Percentiles rank a stretch among this genome's conserved stretches.
Conservation (phyloP, 1,140 invertebrate species). For the Diorhabda carinulata region DNA sequence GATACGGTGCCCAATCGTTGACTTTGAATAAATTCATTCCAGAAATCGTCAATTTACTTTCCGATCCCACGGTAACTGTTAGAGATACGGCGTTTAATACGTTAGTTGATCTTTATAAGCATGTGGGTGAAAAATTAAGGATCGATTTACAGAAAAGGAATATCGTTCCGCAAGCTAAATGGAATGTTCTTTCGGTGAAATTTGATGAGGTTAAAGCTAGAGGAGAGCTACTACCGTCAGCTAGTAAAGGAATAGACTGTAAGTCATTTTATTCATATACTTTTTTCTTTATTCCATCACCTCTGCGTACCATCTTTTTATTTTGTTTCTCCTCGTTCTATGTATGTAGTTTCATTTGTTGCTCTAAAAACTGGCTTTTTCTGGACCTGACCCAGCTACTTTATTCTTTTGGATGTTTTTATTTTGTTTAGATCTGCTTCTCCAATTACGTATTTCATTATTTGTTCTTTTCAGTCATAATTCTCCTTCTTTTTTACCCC, state of each 20-base stretch:
- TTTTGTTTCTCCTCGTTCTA: neutral
- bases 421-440: too few species aligned
- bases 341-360: too few species aligned
- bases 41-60: constrained; percentile 77
- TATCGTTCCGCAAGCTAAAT: constrained; percentile 74
- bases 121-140: constrained; percentile 86
- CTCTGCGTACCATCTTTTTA: neutral
- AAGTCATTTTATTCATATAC: constrained; percentile 10
- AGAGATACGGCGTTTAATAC: constrained; percentile 82
- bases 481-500: too few species aligned
- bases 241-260: constrained; percentile 46
- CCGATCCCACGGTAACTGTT: constrained; percentile 83
- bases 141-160: constrained; percentile 79
- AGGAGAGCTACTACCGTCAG: constrained; percentile 75
- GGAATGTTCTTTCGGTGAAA: constrained; percentile 71
- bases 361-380: neutral
- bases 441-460: too few species aligned
- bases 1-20: constrained; percentile 78
- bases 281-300: neutral
- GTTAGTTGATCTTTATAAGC: constrained; percentile 85
- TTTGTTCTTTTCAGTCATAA: too few species aligned
- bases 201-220: constrained; percentile 83
- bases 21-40: constrained; percentile 78
- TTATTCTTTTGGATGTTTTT: too few species aligned
- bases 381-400: too few species aligned